Evolutionary conservation across 2,113 vertebrate species (phyloP), one percentile per base, ranked within the genome.

Genomic region (Crotalus tigris): DNA sequence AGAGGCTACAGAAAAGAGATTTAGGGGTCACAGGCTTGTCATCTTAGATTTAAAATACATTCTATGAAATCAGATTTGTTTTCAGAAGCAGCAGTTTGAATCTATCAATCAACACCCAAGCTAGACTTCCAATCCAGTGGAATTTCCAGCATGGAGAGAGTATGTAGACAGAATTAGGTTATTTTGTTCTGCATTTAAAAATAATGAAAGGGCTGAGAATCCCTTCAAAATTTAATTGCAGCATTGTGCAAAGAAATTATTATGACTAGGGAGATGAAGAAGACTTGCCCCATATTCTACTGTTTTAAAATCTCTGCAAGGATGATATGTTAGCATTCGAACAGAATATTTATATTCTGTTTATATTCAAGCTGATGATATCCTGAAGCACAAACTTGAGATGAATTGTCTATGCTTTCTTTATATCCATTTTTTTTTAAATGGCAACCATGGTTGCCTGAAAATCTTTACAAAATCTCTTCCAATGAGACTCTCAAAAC

Each of bases 291-390:
- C 46, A 88, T 0, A 0, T 89, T 33, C 39, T 88, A 0, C 64
- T 91, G 91, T 92, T 89, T 46, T 54, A 49, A 87, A 29, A 92
- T 89, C 46, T 89, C 46, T 23, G 26, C 12, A 61, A 0, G 0
- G 59, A 49, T 86, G 85, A 75, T 46, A 85, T 69, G 88, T 1
- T 58, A 94, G 17, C 46, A 69, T 89, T 90, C 93, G 59, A 94
- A 85, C 7, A 93, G 92, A 93, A 93, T 94, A 92, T 95, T 94
- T 93, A 91, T 86, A n/a, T n/a, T n/a, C n/a, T n/a, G n/a, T n/a
- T n/a, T n/a, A n/a, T n/a, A n/a, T n/a, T n/a, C 94, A 95, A 94
- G 5, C 5, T 1, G 0, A 75, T 81, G 87, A 7, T 93, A 94
- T 93, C 88, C 94, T 90, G 6, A 46, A 93, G 46, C 9, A 86